Base-by-base conservation (phyloP, 35 echinoderm and acorn worm genomes). In the Amphiura filiformis region DNA sequence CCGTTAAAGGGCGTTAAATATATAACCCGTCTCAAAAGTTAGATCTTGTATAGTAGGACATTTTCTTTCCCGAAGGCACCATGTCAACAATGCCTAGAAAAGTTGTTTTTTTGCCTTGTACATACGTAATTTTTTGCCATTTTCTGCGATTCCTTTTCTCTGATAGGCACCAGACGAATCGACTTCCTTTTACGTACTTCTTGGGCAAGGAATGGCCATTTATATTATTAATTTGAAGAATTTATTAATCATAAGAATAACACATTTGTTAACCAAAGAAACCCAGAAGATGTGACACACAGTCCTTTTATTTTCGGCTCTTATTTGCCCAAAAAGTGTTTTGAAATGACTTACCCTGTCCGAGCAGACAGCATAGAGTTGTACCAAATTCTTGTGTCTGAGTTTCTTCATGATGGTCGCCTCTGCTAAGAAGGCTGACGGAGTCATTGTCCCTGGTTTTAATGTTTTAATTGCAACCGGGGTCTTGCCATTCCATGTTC, bases 361-460 rank as follows among this genome's bases (percentile, higher is more conserved):
- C 76, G 96, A 88, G 42, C 96, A 98, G 20, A 98, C 93, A 42
- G 96, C 96, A 77, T 94, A 98, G 56, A 98, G 87, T 65, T 98
- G 96, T 0, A 94, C 93, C 1, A 98, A 87, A 70, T 94, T 92
- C 65, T 92, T 89, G 41, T 98, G 96, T 37, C 93, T 64, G 33
- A 88, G 78, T 57, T 89, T 94, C 80, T 98, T 98, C 96, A 98
- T 98, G 70, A 98, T 92, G 80, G 94, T 98, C 34, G 96, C 96
- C 37, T 98, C 96, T 11, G 93, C 92, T 37, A 98, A 49, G 92
- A 98, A 98, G 79, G 96, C 96, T 0, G 92, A 52, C 32, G 96
- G 96, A 20, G 96, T 87, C 96, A 98, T 98, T 0, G 96, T 98
- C 7, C 87, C 90, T 14, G 87, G 82, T 83, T 92, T 98, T 0